phyloP scores from a whole-genome alignment of 64 coral and sea anemone species.

The Actinia equina region DNA sequence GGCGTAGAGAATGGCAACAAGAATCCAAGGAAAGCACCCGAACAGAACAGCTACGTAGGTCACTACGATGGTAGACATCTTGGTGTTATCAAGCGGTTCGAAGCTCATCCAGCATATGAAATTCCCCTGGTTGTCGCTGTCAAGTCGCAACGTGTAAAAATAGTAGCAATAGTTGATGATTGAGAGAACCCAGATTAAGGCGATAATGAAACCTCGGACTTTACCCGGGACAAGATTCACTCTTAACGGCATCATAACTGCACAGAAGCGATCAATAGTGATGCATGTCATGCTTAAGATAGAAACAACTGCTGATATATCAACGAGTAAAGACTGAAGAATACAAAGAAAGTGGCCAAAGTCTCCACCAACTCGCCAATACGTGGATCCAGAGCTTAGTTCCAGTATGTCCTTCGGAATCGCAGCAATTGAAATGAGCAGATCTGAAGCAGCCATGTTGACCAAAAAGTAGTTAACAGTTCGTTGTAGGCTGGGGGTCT shows the following conservation, averaged over 20 bases:
- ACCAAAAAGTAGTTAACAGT: constrained; percentile 38
- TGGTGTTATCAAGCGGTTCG: not conserved
- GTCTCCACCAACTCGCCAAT: constrained; percentile 10
- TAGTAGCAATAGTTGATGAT: not conserved
- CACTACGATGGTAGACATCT: not conserved
- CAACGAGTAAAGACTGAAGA: not conserved
- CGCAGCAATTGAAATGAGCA: not conserved
- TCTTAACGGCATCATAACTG: constrained; percentile 40
- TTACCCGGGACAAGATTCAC: not conserved
- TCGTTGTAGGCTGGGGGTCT: not conserved
- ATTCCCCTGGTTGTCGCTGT: not conserved
- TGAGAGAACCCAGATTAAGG: constrained; percentile 29
- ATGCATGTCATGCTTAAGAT: constrained; percentile 44
- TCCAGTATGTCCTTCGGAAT: not conserved
- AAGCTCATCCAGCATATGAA: not conserved
- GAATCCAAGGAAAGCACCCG: not conserved
- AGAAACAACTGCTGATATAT: constrained; percentile 18
- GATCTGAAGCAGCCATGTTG: constrained; percentile 36
- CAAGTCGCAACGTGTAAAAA: constrained; percentile 16
- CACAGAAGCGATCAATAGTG: constrained; percentile 49
- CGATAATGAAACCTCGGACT: constrained; percentile 9
- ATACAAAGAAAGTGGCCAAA: constrained; percentile 31
- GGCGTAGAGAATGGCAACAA: constrained; percentile 20
- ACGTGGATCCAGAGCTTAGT: not conserved
- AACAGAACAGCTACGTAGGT: not conserved